Evolutionary conservation across 2,888 invertebrate species (phyloP), one percentile per base, ranked within the genome.

Genomic region (Dynastes maya): DNA sequence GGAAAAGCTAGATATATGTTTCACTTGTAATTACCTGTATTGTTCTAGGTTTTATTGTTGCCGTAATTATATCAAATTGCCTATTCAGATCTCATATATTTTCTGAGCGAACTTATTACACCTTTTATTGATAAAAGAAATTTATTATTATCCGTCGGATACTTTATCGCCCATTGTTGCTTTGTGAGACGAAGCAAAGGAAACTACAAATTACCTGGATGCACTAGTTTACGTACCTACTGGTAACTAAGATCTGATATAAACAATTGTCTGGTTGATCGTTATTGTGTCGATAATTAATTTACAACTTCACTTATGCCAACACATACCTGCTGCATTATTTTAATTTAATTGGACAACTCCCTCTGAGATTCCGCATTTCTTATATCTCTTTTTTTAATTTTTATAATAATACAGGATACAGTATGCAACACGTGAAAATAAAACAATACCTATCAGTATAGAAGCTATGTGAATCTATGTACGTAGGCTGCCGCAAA

Each of bases 1-100:
- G 76, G 76, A 76, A 76, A 76, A 65, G 65, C 37, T 65, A 76
- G 65, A 67, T 76, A 76, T 76, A 67, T 76, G 67, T 65, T 65
- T 65, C 76, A 67, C 76, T 76, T 65, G 55, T 65, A 65, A 76
- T 76, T 65, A 65, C 53, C 55, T 67, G 61, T 76, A 76, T 76
- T 76, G 76, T 58, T 76, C 45, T 16, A 37, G 51, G 65, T 64
- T 64, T 65, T 65, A 75, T 65, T 64, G 64, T 72, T 72, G 58
- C 58, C 58, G 72, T 58, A 72, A 72, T 72, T 72, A 72, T 45
- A 72, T 72, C 58, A 72, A 72, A 58, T 72, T 72, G 72, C 72
- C 67, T 67, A 67, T 72, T 58, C 55, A 72, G 61, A 58, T 72
- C 72, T 40, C 58, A 58, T 72, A 72, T 72, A 61, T 72, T 72